These are phyloP conservation scores for Leuciscus idus DNA, from an alignment of 2,113 vertebrate species.

Conservation along the genomic window DNA sequence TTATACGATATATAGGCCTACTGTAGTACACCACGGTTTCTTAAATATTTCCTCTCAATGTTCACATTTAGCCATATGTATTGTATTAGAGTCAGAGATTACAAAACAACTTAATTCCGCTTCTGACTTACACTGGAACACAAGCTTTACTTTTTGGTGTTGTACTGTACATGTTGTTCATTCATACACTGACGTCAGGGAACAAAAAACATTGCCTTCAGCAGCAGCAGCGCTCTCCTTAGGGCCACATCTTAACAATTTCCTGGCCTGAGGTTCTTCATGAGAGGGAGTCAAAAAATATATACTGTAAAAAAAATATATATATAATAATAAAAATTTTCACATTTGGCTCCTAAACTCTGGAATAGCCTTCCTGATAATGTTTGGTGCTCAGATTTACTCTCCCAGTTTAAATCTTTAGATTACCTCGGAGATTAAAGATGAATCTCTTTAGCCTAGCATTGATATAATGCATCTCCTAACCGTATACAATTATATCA, in stretches of 20 bases:
- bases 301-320: not conserved
- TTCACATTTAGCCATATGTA: not conserved
- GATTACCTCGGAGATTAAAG: no score
- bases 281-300: not conserved
- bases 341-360: no score
- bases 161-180: slow-evolving; percentile 42
- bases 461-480: no score
- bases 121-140: slow-evolving; percentile 3
- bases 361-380: no score
- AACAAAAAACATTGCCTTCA: slow-evolving; percentile 43
- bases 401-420: no score
- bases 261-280: not conserved
- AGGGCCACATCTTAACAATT: not conserved
- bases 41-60: not conserved
- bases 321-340: not conserved
- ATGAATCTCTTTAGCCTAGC: no score
- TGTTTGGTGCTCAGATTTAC: no score
- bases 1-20: not conserved
- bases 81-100: not conserved
- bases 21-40: not conserved
- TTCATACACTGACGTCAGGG: slow-evolving; percentile 40
- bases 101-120: not conserved
- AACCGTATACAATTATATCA: no score
- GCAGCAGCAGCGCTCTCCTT: not conserved
- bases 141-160: slow-evolving; percentile 35